These are phyloP conservation scores for Blastobasis lacticolella DNA, from an alignment of 2,888 invertebrate species.

Conservation along the genomic window DNA sequence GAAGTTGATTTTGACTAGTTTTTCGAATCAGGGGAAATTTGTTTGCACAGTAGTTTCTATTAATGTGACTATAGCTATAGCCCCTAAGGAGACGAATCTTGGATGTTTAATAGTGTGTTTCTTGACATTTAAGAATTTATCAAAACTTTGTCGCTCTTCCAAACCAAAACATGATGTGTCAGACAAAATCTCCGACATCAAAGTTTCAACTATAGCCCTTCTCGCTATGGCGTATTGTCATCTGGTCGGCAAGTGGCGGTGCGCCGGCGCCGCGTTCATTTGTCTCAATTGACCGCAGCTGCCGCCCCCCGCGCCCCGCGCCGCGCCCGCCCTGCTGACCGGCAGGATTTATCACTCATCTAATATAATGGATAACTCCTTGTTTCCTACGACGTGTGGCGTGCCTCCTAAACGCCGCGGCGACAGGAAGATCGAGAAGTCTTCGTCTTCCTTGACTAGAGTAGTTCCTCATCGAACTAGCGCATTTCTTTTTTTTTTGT, in stretches of 20 bases:
- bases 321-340: conserved; percentile 9
- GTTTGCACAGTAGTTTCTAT: conserved; percentile 12
- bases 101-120: too few relatives aligned
- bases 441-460: too few relatives aligned
- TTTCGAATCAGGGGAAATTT: conserved; percentile 10
- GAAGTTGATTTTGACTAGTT: neutral
- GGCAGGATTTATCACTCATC: conserved; percentile 31
- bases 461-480: too few relatives aligned
- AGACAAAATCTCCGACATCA: too few relatives aligned
- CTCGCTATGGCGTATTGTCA: too few relatives aligned
- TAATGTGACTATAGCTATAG: neutral
- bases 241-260: neutral
- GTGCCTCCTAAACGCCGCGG: neutral
- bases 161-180: too few relatives aligned
- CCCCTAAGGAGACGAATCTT: too few relatives aligned
- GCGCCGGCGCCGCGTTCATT: conserved; percentile 57
- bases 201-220: too few relatives aligned
- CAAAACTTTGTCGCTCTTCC: too few relatives aligned
- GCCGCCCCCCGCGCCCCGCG: conserved; percentile 44
- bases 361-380: conserved; percentile 1
- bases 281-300: conserved; percentile 63
- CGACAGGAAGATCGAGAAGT: too few relatives aligned
- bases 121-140: too few relatives aligned
- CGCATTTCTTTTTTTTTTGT: too few relatives aligned
- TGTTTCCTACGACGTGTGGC: neutral